Evolutionary conservation across 2,797 vertebrate species (phyloP).

Genomic region (Falco naumanni): DNA sequence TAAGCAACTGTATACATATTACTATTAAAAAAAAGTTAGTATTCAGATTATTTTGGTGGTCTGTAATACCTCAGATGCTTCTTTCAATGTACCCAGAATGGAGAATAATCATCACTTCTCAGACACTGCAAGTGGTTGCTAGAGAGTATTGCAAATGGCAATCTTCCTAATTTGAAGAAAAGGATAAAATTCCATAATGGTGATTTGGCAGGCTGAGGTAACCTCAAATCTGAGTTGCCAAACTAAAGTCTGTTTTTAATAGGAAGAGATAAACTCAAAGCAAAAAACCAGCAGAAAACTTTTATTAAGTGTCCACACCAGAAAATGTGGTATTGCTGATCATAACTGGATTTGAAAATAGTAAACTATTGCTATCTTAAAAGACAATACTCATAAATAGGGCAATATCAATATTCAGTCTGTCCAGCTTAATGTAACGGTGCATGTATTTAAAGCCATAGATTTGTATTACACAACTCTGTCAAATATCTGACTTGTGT

Average conservation of each 20-base stretch:
- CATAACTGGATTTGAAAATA: background rate
- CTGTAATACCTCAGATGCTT: background rate
- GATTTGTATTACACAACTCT: background rate
- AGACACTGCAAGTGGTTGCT: background rate
- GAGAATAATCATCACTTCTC: background rate
- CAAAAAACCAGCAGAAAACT: background rate
- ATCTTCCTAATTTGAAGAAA: background rate
- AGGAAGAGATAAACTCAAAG: background rate
- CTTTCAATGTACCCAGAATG: background rate
- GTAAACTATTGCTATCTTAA: background rate
- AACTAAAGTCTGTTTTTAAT: background rate
- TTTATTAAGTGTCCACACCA: background rate
- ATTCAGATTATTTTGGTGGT: background rate
- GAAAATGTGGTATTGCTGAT: background rate
- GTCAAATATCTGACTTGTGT: background rate
- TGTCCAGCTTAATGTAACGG: background rate
- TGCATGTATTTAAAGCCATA: background rate
- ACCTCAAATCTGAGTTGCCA: background rate
- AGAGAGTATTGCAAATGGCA: background rate
- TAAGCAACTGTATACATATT: background rate
- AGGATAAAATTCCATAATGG: background rate
- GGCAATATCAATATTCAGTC: background rate
- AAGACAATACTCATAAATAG: background rate
- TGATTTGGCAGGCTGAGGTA: background rate
- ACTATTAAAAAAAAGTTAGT: background rate